Percentiles rank a stretch among this genome's conserved stretches.
Conservation (phyloP, 37 sponge, comb jelly and placozoan genomes). For the Eunapius fragilis region DNA sequence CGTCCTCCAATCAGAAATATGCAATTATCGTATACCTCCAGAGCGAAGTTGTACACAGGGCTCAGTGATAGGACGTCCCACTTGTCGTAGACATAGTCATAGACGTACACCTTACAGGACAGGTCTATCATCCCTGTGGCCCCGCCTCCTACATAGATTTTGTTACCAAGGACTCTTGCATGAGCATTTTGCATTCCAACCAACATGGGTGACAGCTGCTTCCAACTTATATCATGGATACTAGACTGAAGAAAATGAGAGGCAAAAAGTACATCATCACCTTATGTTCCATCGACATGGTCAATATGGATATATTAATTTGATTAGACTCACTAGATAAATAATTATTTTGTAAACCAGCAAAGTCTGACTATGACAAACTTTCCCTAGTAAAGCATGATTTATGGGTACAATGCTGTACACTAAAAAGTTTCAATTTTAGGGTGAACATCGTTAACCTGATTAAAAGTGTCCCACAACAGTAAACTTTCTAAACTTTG, state of each 20-base stretch:
- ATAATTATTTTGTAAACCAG: too few species aligned
- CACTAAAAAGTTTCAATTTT: too few species aligned
- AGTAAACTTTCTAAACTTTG: too few species aligned
- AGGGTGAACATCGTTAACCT: too few species aligned
- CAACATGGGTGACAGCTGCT: neutral
- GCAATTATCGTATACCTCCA: constrained; percentile 7
- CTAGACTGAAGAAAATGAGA: neutral
- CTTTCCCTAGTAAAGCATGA: too few species aligned
- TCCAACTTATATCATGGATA: constrained; percentile 8
- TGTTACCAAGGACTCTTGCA: neutral
- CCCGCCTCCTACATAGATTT: constrained; percentile 20
- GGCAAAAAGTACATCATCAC: neutral
- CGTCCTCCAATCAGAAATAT: constrained; percentile 17
- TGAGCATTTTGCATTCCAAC: constrained; percentile 22
- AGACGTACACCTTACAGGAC: neutral
- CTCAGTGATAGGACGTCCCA: neutral
- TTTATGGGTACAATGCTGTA: too few species aligned
- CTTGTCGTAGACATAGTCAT: neutral
- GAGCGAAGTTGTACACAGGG: constrained; percentile 1
- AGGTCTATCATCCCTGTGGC: neutral
- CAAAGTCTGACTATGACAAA: too few species aligned
- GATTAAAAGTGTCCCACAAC: too few species aligned
- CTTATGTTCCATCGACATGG: too few species aligned
- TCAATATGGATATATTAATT: too few species aligned
- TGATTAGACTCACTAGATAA: too few species aligned